A percentile compares a stretch with the other conserved stretches of the same genome.
These are phyloP conservation scores for Picathartes gymnocephalus DNA, from an alignment of 2,113 vertebrate genomes.

Conservation along the genomic window DNA sequence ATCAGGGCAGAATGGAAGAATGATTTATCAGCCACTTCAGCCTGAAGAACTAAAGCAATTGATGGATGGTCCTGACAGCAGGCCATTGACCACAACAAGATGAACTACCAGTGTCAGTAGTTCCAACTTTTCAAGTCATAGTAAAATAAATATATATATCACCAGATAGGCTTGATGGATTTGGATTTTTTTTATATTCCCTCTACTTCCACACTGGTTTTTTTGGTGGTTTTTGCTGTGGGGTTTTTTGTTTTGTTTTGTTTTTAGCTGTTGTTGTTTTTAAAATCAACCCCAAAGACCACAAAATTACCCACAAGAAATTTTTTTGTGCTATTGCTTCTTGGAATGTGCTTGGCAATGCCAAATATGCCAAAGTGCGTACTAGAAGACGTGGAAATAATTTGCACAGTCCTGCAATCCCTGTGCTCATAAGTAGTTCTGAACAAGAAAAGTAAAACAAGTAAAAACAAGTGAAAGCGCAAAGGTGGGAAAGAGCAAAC, in stretches of 20 bases:
- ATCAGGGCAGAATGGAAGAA: background rate
- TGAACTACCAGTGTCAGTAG: background rate
- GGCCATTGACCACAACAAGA: background rate
- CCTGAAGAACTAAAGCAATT: background rate
- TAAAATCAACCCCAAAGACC: background rate
- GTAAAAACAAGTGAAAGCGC: background rate
- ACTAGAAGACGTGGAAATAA: background rate
- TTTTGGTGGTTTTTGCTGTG: background rate
- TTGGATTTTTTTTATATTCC: background rate
- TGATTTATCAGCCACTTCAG: background rate
- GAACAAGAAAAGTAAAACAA: background rate
- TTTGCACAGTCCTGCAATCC: background rate
- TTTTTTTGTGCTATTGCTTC: background rate
- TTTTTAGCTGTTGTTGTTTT: background rate
- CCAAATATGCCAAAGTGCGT: background rate
- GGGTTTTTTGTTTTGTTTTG: background rate
- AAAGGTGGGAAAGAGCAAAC: background rate
- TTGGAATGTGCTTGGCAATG: background rate
- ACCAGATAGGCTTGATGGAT: background rate
- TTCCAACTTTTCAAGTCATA: background rate
- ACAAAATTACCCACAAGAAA: background rate
- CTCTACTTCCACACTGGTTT: accelerated
- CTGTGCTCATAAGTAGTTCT: background rate
- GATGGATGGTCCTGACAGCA: accelerated
- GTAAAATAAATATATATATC: background rate